phyloP scores from a whole-genome alignment of 2,797 vertebrate species.

The Tinamus major region DNA sequence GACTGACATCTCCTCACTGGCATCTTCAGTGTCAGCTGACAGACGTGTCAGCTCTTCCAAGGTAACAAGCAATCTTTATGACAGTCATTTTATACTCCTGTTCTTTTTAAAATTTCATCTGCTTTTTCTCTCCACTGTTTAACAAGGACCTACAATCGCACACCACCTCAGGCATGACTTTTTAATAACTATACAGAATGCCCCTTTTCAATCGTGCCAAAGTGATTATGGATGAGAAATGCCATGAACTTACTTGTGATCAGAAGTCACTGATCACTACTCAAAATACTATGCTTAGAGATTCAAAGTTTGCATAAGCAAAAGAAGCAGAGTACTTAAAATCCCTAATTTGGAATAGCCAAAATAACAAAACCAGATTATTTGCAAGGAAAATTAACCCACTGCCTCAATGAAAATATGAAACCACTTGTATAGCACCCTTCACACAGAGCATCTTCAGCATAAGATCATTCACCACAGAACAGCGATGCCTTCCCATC shows the following conservation, averaged over 20 bases:
- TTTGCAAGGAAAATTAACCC: background rate
- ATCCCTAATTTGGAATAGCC: background rate
- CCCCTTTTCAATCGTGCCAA: background rate
- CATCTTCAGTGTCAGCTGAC: background rate
- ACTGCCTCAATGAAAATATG: background rate
- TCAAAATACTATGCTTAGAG: background rate
- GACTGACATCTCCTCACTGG: slow-evolving; percentile 9
- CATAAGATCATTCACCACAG: background rate
- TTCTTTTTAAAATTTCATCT: background rate
- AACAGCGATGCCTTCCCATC: background rate
- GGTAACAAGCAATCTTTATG: slow-evolving; percentile 1
- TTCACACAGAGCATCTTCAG: background rate
- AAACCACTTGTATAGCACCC: background rate
- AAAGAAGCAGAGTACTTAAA: background rate
- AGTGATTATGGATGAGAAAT: background rate
- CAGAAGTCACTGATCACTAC: background rate
- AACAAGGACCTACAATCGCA: background rate
- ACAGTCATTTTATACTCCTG: slow-evolving; percentile 9
- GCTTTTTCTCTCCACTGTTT: background rate
- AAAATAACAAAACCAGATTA: background rate
- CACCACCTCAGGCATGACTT: background rate
- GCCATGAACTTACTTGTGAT: background rate
- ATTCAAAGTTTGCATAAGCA: background rate
- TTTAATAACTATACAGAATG: background rate
- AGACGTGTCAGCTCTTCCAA: background rate